Percentiles rank a stretch among this genome's conserved stretches.
These are phyloP conservation scores for Limanda limanda DNA, from an alignment of 2,113 vertebrate species.

Conservation along the genomic window DNA sequence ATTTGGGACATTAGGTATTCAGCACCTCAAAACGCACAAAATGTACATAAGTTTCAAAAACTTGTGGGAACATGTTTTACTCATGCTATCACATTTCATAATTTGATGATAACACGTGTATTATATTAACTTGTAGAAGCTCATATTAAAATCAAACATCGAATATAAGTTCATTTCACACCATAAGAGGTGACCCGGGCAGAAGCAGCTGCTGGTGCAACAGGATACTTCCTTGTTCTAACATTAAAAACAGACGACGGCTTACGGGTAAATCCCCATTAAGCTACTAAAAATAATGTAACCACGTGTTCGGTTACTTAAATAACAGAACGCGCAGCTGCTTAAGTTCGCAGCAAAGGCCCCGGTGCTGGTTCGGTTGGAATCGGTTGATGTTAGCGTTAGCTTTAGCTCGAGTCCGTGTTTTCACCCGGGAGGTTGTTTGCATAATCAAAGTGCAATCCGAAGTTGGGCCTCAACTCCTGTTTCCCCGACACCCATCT, in stretches of 20 bases:
- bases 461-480: conserved; percentile 52
- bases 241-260: conserved; percentile 5
- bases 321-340: not conserved
- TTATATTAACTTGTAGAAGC: not conserved
- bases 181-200: not conserved
- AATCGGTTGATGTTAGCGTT: not conserved
- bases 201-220: conserved; percentile 17
- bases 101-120: no score
- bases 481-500: conserved; percentile 2
- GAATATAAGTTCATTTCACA: not conserved
- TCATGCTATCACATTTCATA: no score
- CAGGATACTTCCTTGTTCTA: conserved; percentile 50
- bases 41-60: no score
- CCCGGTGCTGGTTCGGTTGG: not conserved
- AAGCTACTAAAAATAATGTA: conserved; percentile 47
- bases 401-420: not conserved
- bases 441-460: conserved; percentile 52
- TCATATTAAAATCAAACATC: not conserved
- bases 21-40: no score
- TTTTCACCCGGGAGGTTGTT: conserved; percentile 3
- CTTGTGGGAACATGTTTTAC: no score
- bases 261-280: conserved; percentile 12
- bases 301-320: conserved; percentile 1
- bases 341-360: fast-evolving
- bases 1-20: no score